A percentile compares a stretch with the other conserved stretches of the same genome.
These are phyloP conservation scores for Anabacerthia variegaticeps DNA, from an alignment of 2,797 vertebrate genomes.

Conservation along the genomic window DNA sequence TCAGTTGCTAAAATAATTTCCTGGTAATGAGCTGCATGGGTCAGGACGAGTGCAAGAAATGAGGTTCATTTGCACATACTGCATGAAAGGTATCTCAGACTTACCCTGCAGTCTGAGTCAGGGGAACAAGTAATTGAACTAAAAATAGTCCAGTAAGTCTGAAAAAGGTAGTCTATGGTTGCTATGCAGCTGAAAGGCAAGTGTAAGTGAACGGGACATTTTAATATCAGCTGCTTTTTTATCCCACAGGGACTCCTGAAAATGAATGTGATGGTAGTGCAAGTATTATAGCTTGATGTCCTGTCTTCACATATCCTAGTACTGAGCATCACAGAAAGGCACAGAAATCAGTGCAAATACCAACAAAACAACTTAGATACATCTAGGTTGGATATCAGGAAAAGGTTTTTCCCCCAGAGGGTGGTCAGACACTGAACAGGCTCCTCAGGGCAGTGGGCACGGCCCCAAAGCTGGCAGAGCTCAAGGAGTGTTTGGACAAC, in stretches of 20 bases:
- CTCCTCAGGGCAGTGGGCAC: not conserved
- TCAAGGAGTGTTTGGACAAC: not conserved
- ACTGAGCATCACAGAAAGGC: not conserved
- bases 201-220: slow-evolving; percentile 4
- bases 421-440: not conserved
- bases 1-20: not conserved
- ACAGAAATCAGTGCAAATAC: not conserved
- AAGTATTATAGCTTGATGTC: not conserved
- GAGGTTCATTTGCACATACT: slow-evolving; percentile 6
- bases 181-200: slow-evolving; percentile 49
- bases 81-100: slow-evolving; percentile 20
- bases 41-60: not conserved
- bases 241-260: not conserved
- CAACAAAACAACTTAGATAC: not conserved
- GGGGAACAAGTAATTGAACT: slow-evolving; percentile 39
- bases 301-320: not conserved
- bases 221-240: slow-evolving; percentile 7
- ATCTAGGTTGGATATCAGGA: fast-evolving
- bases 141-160: slow-evolving; percentile 50
- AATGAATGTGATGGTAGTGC: not conserved
- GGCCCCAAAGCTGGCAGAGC: not conserved
- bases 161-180: slow-evolving; percentile 9
- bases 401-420: not conserved
- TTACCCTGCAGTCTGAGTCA: slow-evolving; percentile 28
- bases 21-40: not conserved